phyloP scores from a whole-genome alignment of 2,888 invertebrate species.

The Agrochola lychnidis region DNA sequence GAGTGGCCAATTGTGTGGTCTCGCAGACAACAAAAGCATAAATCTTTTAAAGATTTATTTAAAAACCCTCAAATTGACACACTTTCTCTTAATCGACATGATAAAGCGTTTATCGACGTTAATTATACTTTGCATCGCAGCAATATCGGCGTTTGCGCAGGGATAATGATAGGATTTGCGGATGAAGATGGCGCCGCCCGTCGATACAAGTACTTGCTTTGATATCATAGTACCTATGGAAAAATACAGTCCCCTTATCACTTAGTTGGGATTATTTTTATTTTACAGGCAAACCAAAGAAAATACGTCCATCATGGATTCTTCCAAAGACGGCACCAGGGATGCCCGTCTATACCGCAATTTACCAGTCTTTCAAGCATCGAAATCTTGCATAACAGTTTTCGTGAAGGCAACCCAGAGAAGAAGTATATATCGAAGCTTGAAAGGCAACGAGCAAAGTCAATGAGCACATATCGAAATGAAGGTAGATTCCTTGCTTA shows the following conservation, averaged over 20 bases:
- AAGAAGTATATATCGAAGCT: no score
- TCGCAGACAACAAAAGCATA: constrained; percentile 48
- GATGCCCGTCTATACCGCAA: no score
- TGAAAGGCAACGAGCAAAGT: no score
- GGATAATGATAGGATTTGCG: constrained; percentile 68
- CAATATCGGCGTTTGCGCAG: constrained; percentile 34
- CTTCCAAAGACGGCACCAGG: neutral
- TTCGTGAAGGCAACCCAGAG: neutral
- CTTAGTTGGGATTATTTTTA: neutral
- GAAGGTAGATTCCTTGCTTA: no score
- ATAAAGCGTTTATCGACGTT: constrained; percentile 60
- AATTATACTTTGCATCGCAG: constrained; percentile 52
- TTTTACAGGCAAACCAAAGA: neutral
- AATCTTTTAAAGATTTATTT: constrained; percentile 53
- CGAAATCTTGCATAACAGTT: neutral
- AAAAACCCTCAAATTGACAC: constrained; percentile 50
- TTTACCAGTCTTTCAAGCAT: neutral
- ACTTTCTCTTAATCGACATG: constrained; percentile 54
- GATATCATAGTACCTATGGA: neutral
- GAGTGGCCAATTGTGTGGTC: constrained; percentile 45
- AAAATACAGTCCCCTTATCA: neutral
- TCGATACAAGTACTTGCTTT: neutral
- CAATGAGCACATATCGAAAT: no score
- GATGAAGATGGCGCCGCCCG: constrained; percentile 33
- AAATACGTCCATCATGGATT: neutral